phyloP scores from a whole-genome alignment of 2,888 invertebrate genomes.

The Catocala nupta region DNA sequence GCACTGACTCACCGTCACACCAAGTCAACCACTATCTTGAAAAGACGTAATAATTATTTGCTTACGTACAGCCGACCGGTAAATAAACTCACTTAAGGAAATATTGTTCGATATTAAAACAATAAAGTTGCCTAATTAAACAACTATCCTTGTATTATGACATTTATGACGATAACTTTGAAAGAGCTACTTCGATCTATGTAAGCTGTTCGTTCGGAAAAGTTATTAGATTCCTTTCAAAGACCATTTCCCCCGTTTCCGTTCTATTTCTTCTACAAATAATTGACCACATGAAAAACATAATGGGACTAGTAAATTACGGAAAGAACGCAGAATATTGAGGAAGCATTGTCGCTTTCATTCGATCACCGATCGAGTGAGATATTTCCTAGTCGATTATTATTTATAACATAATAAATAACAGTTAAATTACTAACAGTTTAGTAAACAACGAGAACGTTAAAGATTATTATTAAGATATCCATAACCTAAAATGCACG shows the following conservation, averaged over 20 bases:
- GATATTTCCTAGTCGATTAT: constrained; percentile 50
- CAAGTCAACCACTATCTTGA: too few relatives aligned
- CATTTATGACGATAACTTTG: too few relatives aligned
- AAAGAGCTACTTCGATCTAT: too few relatives aligned
- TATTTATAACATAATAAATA: constrained; percentile 21
- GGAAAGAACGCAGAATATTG: constrained; percentile 43
- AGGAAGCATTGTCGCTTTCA: constrained; percentile 52
- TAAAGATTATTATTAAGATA: constrained; percentile 10
- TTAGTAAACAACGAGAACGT: background rate
- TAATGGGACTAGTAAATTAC: constrained; percentile 45
- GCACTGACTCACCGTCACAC: too few relatives aligned
- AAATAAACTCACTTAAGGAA: too few relatives aligned
- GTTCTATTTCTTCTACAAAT: background rate
- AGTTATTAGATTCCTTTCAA: background rate
- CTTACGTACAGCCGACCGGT: too few relatives aligned
- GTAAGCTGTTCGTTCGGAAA: too few relatives aligned
- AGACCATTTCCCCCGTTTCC: background rate
- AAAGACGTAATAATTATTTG: too few relatives aligned
- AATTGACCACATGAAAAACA: constrained; percentile 25
- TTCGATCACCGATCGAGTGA: constrained; percentile 32
- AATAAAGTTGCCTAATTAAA: too few relatives aligned
- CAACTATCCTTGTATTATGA: too few relatives aligned
- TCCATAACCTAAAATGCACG: constrained; percentile 26
- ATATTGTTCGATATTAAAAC: too few relatives aligned
- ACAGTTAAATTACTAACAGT: background rate